A percentile compares a stretch with the other conserved stretches of the same genome.
phyloP scores from a whole-genome alignment of 2,113 vertebrate species.

The Leucosticte australis region DNA sequence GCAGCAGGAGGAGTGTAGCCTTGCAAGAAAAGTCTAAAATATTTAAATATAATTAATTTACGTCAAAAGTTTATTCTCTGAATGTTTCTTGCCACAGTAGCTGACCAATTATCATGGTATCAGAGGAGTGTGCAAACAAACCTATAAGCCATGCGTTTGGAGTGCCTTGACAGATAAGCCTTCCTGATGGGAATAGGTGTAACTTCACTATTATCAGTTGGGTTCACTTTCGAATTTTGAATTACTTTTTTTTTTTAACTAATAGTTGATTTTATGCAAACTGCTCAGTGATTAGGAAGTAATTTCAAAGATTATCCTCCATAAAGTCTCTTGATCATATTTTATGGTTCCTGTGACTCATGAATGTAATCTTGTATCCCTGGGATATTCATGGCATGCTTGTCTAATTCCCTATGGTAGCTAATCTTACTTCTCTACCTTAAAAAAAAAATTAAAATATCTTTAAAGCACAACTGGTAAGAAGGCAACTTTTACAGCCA shows the following conservation, averaged over 20 bases:
- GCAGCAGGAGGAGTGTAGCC: background rate
- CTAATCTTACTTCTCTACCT: constrained; percentile 44
- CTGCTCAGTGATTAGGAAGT: constrained; percentile 2
- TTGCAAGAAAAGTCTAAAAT: background rate
- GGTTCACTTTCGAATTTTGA: constrained; percentile 1
- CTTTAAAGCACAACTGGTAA: constrained; percentile 49
- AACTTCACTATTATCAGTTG: background rate
- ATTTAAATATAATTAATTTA: constrained; percentile 7
- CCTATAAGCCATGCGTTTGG: background rate
- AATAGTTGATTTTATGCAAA: constrained; percentile 18
- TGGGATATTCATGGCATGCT: constrained; percentile 32
- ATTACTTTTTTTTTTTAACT: background rate
- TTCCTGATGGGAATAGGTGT: background rate
- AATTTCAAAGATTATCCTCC: constrained; percentile 55
- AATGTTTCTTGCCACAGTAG: background rate
- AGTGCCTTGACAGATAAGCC: background rate
- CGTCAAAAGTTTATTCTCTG: background rate
- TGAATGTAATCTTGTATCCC: constrained; percentile 39
- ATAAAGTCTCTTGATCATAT: constrained; percentile 55
- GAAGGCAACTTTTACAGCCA: constrained; percentile 38
- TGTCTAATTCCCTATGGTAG: background rate
- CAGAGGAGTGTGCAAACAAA: background rate
- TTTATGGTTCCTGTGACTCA: constrained; percentile 16
- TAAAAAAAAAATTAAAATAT: background rate
- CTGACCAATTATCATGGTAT: constrained; percentile 15